phyloP scores from a whole-genome alignment of 2,888 invertebrate genomes.

The Philopedon plagiatum region DNA sequence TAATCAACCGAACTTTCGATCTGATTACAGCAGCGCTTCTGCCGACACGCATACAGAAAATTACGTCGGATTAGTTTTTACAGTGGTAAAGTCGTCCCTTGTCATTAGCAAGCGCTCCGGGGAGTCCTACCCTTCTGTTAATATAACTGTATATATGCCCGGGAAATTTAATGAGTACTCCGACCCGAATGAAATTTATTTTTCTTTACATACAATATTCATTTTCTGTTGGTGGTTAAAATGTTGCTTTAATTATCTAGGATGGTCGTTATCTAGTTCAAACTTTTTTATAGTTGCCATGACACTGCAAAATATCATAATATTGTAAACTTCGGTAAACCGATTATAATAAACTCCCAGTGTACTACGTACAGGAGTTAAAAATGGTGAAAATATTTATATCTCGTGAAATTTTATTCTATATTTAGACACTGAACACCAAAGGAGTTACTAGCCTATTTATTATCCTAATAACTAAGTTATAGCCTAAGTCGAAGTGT shows the following conservation, averaged over 20 bases:
- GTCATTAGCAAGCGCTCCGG: conserved; percentile 37
- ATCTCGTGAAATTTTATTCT: no score
- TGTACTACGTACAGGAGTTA: no score
- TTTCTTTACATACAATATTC: background rate
- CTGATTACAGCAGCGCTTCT: conserved; percentile 28
- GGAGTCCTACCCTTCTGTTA: conserved; percentile 34
- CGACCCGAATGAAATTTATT: conserved; percentile 11
- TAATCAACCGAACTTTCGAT: conserved; percentile 34
- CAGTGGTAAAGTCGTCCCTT: conserved; percentile 35
- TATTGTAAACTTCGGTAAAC: no score
- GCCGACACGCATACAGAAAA: conserved; percentile 37
- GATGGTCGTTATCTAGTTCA: no score
- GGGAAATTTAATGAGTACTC: conserved; percentile 16
- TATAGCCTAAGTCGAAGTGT: no score
- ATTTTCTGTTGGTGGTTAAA: background rate
- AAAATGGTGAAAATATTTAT: no score
- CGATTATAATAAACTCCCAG: no score
- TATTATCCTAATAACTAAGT: no score
- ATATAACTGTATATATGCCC: conserved; percentile 23
- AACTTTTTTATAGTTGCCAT: no score
- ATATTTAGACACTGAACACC: no score
- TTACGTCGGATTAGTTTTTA: conserved; percentile 42
- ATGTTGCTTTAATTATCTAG: background rate
- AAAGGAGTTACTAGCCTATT: no score
- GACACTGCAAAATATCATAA: no score